Base-by-base conservation (phyloP, 2,888 invertebrate species). In the Megaustenia siamemsis region DNA sequence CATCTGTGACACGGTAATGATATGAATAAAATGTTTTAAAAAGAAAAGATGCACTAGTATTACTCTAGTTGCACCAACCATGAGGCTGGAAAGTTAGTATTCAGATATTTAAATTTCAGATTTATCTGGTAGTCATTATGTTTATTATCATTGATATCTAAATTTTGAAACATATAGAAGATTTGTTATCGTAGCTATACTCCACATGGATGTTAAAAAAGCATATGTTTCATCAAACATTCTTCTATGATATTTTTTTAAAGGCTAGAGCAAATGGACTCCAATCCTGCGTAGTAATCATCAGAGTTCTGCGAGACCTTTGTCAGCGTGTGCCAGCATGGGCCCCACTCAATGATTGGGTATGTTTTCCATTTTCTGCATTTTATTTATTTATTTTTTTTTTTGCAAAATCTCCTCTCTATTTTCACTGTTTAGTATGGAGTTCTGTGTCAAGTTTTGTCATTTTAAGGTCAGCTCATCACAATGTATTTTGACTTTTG, bases 211-310 rank as follows among this genome's bases (percentile, higher is more conserved):
- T n/a, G n/a, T n/a, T n/a, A n/a, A 63, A n/a, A 28, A 5, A n/a
- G n/a, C 60, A 4, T 28, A n/a, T n/a, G 24, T n/a, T 60, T 60
- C 60, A 60, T 60, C n/a, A n/a, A 60, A 10, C 60, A 60, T n/a
- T 18, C 24, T 60, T n/a, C 3, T n/a, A 12, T 21, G n/a, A 32
- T 53, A 3, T 40, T 80, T 12, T 81, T 56, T 63, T 66, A 2
- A 95, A 98, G 98, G 99, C 98, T 96, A 97, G 98, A 95, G 98
- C 98, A 89, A 97, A 97, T 92, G 97, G 97, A 89, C 96, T 98
- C 93, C 98, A 98, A 95, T 98, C 98, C 90, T 99, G 99, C 94
- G 98, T 98, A 88, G 97, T 99, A 95, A 97, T 99, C 93, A 98
- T 99, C 93, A 96, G 99, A 89, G 97, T 99, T 93, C 95, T 99